phyloP scores from a whole-genome alignment of 2,888 invertebrate species.

The Hartigia nigra region DNA sequence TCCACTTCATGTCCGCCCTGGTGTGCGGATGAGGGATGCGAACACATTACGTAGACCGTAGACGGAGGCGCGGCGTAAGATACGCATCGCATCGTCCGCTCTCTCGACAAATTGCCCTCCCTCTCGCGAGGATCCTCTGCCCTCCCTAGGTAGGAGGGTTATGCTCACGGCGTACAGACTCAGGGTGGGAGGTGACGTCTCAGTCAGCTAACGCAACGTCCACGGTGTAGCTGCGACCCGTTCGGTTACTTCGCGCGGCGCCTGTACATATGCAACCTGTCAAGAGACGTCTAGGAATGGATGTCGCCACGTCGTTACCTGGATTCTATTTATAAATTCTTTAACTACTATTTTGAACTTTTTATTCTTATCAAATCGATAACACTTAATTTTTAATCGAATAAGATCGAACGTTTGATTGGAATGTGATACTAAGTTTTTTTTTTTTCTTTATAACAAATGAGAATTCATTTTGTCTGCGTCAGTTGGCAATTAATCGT shows the following conservation, averaged over 20 bases:
- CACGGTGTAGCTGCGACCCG: neutral
- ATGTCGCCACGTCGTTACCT: neutral
- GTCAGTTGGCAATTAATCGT: neutral
- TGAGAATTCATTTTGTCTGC: neutral
- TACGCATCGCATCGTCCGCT: constrained; percentile 55
- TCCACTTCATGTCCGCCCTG: constrained; percentile 3
- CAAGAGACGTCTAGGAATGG: neutral
- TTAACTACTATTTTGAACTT: no score
- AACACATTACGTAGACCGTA: constrained; percentile 51
- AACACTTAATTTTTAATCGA: neutral
- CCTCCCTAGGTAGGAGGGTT: constrained; percentile 25
- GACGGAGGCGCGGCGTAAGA: constrained; percentile 54
- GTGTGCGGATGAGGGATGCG: constrained; percentile 53
- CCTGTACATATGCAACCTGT: neutral
- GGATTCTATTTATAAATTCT: neutral
- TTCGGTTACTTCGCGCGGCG: neutral
- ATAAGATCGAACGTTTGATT: neutral
- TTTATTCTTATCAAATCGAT: neutral
- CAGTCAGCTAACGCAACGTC: constrained; percentile 40
- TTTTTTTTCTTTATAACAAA: neutral
- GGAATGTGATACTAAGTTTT: neutral
- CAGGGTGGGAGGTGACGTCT: constrained; percentile 55
- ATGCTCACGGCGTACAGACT: constrained; percentile 20
- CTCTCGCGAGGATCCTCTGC: constrained; percentile 33
- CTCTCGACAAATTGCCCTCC: constrained; percentile 55